These are phyloP conservation scores for Dendrolimus kikuchii DNA, from an alignment of 1,140 invertebrate genomes.

Conservation along the genomic window DNA sequence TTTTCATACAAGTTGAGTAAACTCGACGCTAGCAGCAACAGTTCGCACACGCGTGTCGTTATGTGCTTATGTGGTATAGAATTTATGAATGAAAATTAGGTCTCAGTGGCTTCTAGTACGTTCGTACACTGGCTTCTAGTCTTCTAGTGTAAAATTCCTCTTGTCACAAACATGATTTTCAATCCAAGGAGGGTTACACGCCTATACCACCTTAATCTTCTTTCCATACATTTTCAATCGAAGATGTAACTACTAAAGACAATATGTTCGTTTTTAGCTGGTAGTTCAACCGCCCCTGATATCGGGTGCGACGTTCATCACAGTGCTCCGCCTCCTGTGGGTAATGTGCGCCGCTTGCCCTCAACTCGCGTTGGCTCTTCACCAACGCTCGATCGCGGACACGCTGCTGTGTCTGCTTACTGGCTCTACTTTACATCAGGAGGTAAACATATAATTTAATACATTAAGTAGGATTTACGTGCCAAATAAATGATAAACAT, in stretches of 20 bases:
- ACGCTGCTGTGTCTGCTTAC: slow-evolving; percentile 94
- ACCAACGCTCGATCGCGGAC: slow-evolving; percentile 96
- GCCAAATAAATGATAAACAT: background rate
- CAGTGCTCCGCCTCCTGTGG: slow-evolving; percentile 94
- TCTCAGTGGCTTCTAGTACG: no score
- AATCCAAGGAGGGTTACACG: no score
- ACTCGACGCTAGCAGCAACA: no score
- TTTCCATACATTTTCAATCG: background rate
- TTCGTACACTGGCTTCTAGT: no score
- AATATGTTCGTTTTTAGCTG: slow-evolving; percentile 71
- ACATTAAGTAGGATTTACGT: background rate
- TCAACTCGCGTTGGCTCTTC: slow-evolving; percentile 89
- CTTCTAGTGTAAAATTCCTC: no score
- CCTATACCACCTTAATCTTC: no score
- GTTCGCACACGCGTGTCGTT: no score
- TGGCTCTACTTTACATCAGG: slow-evolving; percentile 85
- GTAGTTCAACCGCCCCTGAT: slow-evolving; percentile 94
- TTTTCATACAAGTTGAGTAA: no score
- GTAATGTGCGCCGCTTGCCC: slow-evolving; percentile 96
- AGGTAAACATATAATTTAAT: slow-evolving; percentile 72
- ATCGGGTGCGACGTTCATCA: slow-evolving; percentile 95
- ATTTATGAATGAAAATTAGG: no score
- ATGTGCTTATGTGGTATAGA: no score
- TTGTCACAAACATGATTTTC: no score
- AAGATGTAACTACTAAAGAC: no score